Percentiles rank a stretch among this genome's conserved stretches.
Evolutionary conservation across 1,140 invertebrate genomes (phyloP).

Genomic region (Tribolium madens): DNA sequence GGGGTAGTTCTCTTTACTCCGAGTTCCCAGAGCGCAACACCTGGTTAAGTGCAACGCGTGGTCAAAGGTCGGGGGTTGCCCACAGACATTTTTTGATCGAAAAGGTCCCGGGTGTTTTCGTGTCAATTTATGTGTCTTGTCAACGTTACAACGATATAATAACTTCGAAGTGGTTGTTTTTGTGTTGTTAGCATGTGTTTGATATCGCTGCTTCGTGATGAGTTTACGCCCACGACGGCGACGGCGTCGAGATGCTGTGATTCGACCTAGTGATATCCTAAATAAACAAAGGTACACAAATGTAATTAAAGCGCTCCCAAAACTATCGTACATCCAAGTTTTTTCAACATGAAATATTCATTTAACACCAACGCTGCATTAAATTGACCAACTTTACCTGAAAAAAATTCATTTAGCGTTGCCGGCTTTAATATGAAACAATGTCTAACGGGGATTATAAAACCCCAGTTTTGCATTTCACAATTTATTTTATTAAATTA

Average conservation of each 20-base stretch:
- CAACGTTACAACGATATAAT: conserved; percentile 20
- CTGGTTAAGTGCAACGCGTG: conserved; percentile 48
- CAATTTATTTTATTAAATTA: background rate
- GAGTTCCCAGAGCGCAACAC: conserved; percentile 49
- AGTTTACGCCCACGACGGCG: conserved; percentile 37
- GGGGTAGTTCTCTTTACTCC: conserved; percentile 50
- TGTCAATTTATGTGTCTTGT: conserved; percentile 40
- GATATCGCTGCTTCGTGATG: conserved; percentile 13
- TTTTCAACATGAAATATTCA: background rate
- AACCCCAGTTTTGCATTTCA: background rate
- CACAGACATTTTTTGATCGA: no score
- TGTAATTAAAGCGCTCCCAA: conserved; percentile 1
- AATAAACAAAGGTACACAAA: conserved; percentile 26
- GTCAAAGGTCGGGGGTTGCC: background rate
- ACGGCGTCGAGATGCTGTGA: conserved; percentile 16
- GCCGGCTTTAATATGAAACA: background rate
- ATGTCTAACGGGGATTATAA: background rate
- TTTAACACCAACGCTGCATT: background rate
- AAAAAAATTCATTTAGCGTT: background rate
- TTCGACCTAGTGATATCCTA: background rate
- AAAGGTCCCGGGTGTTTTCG: background rate
- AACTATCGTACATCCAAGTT: background rate
- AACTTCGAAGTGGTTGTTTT: conserved; percentile 32
- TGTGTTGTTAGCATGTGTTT: conserved; percentile 36
- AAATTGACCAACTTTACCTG: background rate